Base-by-base conservation (phyloP, 2,113 vertebrate genomes). In the Microcebus murinus region DNA sequence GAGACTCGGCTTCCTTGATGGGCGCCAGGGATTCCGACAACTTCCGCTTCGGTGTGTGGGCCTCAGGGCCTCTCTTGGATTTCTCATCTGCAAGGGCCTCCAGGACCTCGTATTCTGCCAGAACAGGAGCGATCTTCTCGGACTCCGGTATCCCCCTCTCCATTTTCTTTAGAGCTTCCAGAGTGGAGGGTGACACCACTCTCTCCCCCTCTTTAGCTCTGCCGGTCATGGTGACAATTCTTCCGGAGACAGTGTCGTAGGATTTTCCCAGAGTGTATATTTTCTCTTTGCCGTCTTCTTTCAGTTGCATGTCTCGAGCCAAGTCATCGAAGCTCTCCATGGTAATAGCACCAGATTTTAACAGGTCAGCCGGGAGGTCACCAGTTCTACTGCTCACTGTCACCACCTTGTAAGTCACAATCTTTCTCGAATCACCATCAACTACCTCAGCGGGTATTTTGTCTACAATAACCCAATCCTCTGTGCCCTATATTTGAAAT, bases 381-480 rank as follows among this genome's bases (percentile, higher is more conserved):
- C 98, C 98, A 91, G 98, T 97, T 97, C 98, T 98, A 98, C 98
- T 97, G 99, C 98, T 99, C 98, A 99, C 96, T 70, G 99, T 99
- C 92, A 99, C 98, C 97, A 99, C 95, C 95, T 99, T 98, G 98
- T 99, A 99, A 90, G 99, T 98, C 98, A 98, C 98, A 96, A 97
- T 97, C 97, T 98, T 99, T 99, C 98, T 99, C 94, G 98, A 98
- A 98, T 99, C 99, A 98, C 97, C 98, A 98, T 98, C 98, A 99
- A 98, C 98, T 98, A 99, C 97, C 99, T 99, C 99, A 98, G 99
- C 98, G 98, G 99, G 99, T 98, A 99, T 98, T 99, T 98, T 99
- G 97, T 99, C 99, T 99, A 99, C 98, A 99, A 99, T 98, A 99
- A 99, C 99, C 98, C 99, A 99, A 98, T 98, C 98, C 98, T 99